Evolutionary conservation across 1,140 invertebrate species (phyloP), one percentile per base, ranked within the genome.

Genomic region (Goniozus legneri): DNA sequence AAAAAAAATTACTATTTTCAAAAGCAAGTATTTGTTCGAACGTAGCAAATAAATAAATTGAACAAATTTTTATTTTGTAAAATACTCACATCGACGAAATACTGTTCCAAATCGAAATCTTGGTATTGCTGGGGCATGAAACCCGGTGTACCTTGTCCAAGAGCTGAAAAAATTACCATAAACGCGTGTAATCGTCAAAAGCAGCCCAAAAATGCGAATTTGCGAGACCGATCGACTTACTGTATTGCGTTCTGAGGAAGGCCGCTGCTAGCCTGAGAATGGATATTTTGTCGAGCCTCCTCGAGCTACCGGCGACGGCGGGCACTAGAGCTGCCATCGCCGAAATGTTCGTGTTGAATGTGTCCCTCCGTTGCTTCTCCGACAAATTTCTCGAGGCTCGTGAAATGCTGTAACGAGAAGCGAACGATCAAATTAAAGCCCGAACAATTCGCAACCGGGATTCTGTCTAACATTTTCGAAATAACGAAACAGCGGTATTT

Each of bases 331-430:
- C 76, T 0, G 90, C 87, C 59, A 97, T 77, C 62, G 90, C 84
- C 7, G 81, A 81, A 47, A 97, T 94, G 54, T 87, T 92, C 14
- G 83, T 82, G 70, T 95, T 95, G 40, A 95, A 79, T 63, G 90
- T 93, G 65, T 95, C 92, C 0, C 93, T 78, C 7, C 94, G 79
- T 66, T 89, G 84, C 69, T 95, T 95, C 64, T 97, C 94, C 1
- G 90, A 89, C 60, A 82, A 78, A 68, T 93, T 94, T 30, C 91
- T 79, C 47, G 85, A 82, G 56, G 87, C 82, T 12, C 90, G 78
- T 22, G 86, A 85, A 57, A 83, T 89, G 64, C 83, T 87, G 79
- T 1, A 82, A 65, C 62, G 72, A 52, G 65, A 58, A 60, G 56
- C 10, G 4, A 27, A 27, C 24, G 33, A 20, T 6, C 10, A 19